A percentile compares a stretch with the other conserved stretches of the same genome.
Conservation (phyloP, 2,797 vertebrate species). For the Galagoides demidoff region DNA sequence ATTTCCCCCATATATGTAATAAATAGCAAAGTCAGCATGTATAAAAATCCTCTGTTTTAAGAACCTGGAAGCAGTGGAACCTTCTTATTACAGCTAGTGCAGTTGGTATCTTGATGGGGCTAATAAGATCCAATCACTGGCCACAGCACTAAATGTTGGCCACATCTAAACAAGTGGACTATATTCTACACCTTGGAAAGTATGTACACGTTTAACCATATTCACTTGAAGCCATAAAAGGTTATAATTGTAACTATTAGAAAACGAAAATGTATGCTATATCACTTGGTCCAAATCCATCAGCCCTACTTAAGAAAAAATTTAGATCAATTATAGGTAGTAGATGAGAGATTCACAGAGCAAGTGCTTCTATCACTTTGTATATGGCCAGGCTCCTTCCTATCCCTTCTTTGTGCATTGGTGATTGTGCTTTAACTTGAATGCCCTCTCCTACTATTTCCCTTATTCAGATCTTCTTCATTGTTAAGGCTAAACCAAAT, state of each 20-base stretch:
- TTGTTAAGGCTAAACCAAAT: constrained; percentile 27
- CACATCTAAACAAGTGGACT: not conserved
- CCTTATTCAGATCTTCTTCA: not conserved
- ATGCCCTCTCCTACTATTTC: not conserved
- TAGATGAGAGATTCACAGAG: not conserved
- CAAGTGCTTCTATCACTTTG: not conserved
- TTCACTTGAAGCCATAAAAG: not conserved
- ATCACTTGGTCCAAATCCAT: not conserved
- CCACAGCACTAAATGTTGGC: not conserved
- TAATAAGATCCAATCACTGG: not conserved
- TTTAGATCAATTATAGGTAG: not conserved
- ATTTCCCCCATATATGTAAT: not conserved
- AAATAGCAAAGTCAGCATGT: not conserved
- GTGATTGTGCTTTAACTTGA: not conserved
- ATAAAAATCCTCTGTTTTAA: not conserved
- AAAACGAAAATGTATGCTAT: not conserved
- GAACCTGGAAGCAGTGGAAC: not conserved
- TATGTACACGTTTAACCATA: not conserved
- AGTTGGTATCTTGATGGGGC: not conserved
- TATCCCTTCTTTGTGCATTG: not conserved
- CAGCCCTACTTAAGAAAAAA: not conserved
- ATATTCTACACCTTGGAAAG: not conserved
- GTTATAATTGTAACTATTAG: not conserved
- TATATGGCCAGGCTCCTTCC: not conserved
- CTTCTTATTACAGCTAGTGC: not conserved